These are phyloP conservation scores for Poecilus cupreus DNA, from an alignment of 2,888 invertebrate species.

Conservation along the genomic window DNA sequence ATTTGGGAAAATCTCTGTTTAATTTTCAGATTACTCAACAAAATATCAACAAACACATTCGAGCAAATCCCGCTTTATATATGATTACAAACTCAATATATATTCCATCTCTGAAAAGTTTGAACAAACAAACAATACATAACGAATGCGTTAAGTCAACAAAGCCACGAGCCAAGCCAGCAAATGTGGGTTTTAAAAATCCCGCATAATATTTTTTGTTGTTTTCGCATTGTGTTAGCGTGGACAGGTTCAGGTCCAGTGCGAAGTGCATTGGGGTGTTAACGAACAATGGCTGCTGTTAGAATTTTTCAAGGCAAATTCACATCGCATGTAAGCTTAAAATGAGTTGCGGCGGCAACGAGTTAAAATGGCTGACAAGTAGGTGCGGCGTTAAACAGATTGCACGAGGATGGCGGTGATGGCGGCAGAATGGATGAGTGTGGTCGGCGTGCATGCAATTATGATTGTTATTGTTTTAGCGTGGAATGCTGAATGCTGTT, in stretches of 20 bases:
- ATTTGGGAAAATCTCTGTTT: not conserved
- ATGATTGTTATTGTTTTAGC: conserved; percentile 38
- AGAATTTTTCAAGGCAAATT: conserved; percentile 30
- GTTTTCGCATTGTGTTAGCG: not conserved
- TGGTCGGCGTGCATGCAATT: conserved; percentile 19
- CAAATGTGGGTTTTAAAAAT: conserved; percentile 11
- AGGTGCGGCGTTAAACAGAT: not conserved
- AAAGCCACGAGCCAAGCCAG: conserved; percentile 3
- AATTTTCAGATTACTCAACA: conserved; percentile 10
- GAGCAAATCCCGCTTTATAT: not conserved
- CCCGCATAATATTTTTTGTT: conserved; percentile 18
- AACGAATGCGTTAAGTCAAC: conserved; percentile 23
- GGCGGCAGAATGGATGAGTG: conserved; percentile 13
- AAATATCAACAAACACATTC: not conserved
- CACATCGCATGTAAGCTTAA: conserved; percentile 11
- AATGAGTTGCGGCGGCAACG: conserved; percentile 4
- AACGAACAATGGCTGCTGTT: conserved; percentile 6
- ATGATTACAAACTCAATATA: conserved; percentile 33
- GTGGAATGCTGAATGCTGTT: not conserved
- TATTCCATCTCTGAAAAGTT: conserved; percentile 29
- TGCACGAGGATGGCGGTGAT: not conserved
- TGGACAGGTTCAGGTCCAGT: not conserved
- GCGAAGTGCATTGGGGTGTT: conserved; percentile 14
- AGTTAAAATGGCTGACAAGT: conserved; percentile 36
- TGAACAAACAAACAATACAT: conserved; percentile 13